These are phyloP conservation scores for Thera britannica DNA, from an alignment of 2,888 invertebrate species.

Conservation along the genomic window DNA sequence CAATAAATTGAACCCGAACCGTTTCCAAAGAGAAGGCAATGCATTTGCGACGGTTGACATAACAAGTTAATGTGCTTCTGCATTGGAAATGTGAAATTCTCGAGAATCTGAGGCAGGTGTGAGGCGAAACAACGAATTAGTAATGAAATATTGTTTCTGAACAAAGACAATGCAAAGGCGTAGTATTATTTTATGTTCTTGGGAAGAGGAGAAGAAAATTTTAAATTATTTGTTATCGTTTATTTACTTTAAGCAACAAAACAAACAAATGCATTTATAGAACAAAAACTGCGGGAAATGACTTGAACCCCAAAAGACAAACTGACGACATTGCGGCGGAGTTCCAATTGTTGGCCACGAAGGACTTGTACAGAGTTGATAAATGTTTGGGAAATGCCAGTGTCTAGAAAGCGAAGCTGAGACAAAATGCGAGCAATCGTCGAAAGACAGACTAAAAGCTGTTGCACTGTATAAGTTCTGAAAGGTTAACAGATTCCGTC, in stretches of 20 bases:
- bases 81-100: conserved; percentile 23
- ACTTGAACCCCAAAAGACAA: neutral
- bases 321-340: neutral
- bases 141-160: conserved; percentile 19
- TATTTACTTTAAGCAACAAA: too few relatives aligned
- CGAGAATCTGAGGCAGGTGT: conserved; percentile 20
- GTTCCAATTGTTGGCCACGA: neutral
- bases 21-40: conserved; percentile 10
- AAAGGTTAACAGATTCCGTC: too few relatives aligned
- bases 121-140: conserved; percentile 21
- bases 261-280: neutral
- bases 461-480: too few relatives aligned
- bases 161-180: neutral
- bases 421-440: neutral
- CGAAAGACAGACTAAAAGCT: neutral
- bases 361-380: neutral
- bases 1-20: conserved; percentile 14
- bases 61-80: conserved; percentile 30
- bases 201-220: too few relatives aligned
- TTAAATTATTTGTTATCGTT: too few relatives aligned
- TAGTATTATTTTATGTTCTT: neutral
- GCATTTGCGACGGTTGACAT: conserved; percentile 25
- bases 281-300: neutral
- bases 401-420: neutral
- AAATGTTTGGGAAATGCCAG: neutral